Percentiles rank a stretch among this genome's conserved stretches.
phyloP scores from a whole-genome alignment of 2,113 vertebrate species.

The Murina feae region DNA sequence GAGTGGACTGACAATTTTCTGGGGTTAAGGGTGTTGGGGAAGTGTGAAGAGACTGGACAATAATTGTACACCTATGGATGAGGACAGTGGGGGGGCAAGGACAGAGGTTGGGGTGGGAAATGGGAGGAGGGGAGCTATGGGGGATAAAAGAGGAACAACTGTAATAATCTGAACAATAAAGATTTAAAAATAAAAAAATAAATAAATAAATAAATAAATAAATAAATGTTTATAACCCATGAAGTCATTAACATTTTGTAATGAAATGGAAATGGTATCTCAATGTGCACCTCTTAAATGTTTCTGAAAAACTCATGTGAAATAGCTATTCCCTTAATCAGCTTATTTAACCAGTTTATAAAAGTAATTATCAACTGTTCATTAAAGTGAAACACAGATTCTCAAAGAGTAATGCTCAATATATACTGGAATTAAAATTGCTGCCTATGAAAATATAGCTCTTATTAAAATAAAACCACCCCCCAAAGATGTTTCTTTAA shows the following conservation, averaged over 20 bases:
- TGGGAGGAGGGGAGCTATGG: too few relatives aligned
- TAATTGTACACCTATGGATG: too few relatives aligned
- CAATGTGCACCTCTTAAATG: background rate
- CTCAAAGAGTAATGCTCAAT: constrained; percentile 25
- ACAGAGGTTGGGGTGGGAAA: too few relatives aligned
- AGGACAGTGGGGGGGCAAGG: too few relatives aligned
- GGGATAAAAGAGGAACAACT: too few relatives aligned
- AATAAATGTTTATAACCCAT: background rate
- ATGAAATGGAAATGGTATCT: background rate
- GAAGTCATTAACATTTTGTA: background rate
- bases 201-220: too few relatives aligned
- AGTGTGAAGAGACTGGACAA: too few relatives aligned
- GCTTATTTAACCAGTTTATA: background rate
- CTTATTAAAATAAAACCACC: constrained; percentile 27
- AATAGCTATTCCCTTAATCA: background rate
- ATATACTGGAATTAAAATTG: background rate
- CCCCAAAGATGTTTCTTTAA: background rate
- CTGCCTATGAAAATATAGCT: background rate
- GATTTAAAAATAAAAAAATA: too few relatives aligned
- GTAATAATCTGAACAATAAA: too few relatives aligned
- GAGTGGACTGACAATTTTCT: too few relatives aligned
- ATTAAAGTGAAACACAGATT: background rate
- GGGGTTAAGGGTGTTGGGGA: too few relatives aligned
- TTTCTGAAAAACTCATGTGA: constrained; percentile 22
- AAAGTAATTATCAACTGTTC: constrained; percentile 6